Evolutionary conservation across 2,113 vertebrate species (phyloP).

Genomic region (Phrynosoma blainvillii): DNA sequence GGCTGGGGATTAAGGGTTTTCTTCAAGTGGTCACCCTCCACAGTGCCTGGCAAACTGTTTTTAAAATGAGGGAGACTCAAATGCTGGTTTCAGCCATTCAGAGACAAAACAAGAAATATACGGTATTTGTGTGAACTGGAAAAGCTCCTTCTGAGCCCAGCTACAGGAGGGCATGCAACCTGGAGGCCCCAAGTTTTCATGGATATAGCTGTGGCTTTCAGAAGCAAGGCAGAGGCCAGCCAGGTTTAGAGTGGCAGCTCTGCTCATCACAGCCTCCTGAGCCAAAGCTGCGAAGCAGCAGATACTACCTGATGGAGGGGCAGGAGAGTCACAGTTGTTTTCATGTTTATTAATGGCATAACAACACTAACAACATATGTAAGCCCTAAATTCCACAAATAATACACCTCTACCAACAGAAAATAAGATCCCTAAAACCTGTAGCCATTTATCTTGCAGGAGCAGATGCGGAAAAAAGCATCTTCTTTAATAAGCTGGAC

Average conservation of each 20-base stretch:
- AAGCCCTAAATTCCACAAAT: neutral
- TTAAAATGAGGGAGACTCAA: neutral
- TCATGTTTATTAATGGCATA: constrained; percentile 12
- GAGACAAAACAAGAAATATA: no score
- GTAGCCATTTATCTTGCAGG: neutral
- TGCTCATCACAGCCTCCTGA: no score
- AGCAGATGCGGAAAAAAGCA: neutral
- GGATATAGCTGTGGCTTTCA: no score
- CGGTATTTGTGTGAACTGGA: no score
- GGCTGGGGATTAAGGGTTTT: neutral
- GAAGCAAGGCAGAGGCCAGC: no score
- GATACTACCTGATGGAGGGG: neutral
- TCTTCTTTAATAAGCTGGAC: no score
- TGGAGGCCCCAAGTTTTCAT: no score
- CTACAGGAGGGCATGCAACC: no score
- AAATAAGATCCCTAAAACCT: neutral
- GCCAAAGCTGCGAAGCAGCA: no score
- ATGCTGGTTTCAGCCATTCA: neutral
- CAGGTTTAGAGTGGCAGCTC: no score
- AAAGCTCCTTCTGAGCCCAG: no score
- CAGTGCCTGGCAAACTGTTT: neutral
- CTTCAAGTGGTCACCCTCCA: neutral
- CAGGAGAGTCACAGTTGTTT: fast-evolving
- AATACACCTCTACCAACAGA: constrained; percentile 3
- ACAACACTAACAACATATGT: neutral